Percentiles rank a stretch among this genome's conserved stretches.
These are phyloP conservation scores for Marcusenius ussheri DNA, from an alignment of 2,113 vertebrate genomes.

Conservation along the genomic window DNA sequence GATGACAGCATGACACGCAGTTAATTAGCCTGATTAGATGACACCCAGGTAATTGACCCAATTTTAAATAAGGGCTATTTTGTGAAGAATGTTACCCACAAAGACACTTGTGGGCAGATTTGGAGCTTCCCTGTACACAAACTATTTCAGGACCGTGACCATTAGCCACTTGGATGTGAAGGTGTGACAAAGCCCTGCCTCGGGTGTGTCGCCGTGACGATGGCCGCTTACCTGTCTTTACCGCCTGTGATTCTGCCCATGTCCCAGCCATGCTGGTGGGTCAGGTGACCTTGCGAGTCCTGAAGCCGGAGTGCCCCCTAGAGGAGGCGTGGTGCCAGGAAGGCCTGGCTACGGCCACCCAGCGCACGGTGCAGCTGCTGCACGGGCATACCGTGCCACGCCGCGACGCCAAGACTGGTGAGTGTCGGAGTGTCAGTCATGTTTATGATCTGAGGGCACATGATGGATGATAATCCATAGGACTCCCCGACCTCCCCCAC, in stretches of 20 bases:
- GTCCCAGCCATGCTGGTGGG: constrained; percentile 74
- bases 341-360: constrained; percentile 71
- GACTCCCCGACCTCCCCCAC: neutral
- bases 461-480: neutral
- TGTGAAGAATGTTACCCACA: neutral
- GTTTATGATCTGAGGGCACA: neutral
- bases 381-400: constrained; percentile 71
- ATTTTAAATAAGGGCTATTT: neutral
- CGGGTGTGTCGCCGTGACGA: neutral
- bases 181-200: neutral
- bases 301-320: constrained; percentile 84
- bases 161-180: neutral
- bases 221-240: neutral
- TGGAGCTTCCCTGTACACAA: neutral
- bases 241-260: neutral
- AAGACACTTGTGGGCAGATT: neutral
- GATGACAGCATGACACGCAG: neutral
- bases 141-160: neutral
- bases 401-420: constrained; percentile 64
- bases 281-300: constrained; percentile 82
- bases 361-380: constrained; percentile 71
- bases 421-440: constrained; percentile 25
- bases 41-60: too few relatives aligned
- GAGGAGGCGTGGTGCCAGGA: constrained; percentile 87
- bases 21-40: neutral